Base-by-base conservation (phyloP, 2,888 invertebrate genomes). In the Sericinus montela region DNA sequence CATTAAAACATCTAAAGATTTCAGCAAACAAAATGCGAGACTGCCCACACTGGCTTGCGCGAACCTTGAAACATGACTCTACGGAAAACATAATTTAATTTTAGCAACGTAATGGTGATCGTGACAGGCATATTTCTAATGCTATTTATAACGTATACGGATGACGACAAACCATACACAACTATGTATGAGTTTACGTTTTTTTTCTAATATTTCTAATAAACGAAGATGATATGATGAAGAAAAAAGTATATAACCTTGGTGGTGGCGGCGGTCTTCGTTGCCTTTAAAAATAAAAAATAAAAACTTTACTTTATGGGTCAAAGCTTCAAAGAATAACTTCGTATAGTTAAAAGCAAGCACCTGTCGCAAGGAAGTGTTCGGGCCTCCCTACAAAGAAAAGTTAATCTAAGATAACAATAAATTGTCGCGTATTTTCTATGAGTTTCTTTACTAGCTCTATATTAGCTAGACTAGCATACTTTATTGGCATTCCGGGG, bases 291-390 rank as follows among this genome's bases (percentile, higher is more conserved):
- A 56, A 52, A 36, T 39, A 46, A 55, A 42, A 29, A 32, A 52
- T 37, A 48, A 38, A 34, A 40, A 43, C 9, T 25, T n/a, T 13
- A 38, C 11, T 13, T 23, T 38, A 13, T 38, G 37, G 10, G 10
- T 16, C 16, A 30, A 47, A 43, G 46, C 15, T 19, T 19, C 19
- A 19, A 3, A 42, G 19, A 38, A 14, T 29, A 44, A 41, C 50
- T 41, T 40, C 41, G n/a, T 51, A 7, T 35, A n/a, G 48, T 25
- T 19, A 13, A 28, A 40, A 29, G n/a, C 32, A 32, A 45, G 28
- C 37, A 45, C 45, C 45, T 45, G 13, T 53, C 60, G 48, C 69
- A 68, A 3, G 69, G 68, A n/a, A 47, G 54, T 40, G 11, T 63
- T 51, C 25, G 56, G 14, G 14, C 48, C 11, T 51, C 52, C 47